phyloP scores from a whole-genome alignment of 2,797 vertebrate genomes.

The Protonibea diacanthus region DNA sequence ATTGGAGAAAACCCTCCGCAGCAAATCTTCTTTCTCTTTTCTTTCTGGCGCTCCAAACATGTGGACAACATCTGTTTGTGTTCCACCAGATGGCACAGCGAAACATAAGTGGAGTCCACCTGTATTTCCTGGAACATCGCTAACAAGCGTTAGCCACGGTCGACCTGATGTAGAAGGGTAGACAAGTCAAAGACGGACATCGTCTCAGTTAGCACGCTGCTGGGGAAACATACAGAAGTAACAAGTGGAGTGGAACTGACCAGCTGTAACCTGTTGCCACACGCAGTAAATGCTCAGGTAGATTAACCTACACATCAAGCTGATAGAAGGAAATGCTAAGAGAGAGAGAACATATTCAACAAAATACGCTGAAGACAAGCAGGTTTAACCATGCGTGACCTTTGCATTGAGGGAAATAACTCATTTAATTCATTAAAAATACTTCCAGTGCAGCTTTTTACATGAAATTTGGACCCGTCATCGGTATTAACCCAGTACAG shows the following conservation, averaged over 20 bases:
- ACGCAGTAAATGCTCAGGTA: slow-evolving; percentile 8
- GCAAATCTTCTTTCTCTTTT: slow-evolving; percentile 1
- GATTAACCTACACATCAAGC: slow-evolving; percentile 8
- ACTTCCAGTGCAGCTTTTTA: too few relatives aligned
- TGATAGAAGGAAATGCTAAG: slow-evolving; percentile 1
- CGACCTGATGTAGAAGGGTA: slow-evolving; percentile 40
- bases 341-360: neutral
- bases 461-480: too few relatives aligned
- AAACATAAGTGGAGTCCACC: slow-evolving; percentile 45
- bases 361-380: slow-evolving; percentile 2
- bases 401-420: neutral
- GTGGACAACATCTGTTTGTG: slow-evolving; percentile 58
- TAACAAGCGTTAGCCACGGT: slow-evolving; percentile 40
- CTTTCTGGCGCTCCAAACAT: slow-evolving; percentile 41
- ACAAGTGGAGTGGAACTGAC: neutral
- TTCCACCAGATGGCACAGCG: slow-evolving; percentile 55
- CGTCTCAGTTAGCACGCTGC: slow-evolving; percentile 7
- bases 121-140: slow-evolving; percentile 38
- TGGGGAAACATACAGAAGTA: slow-evolving; percentile 13
- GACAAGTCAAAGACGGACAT: slow-evolving; percentile 11
- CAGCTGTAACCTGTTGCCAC: slow-evolving; percentile 40
- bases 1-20: slow-evolving; percentile 5
- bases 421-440: too few relatives aligned
- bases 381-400: neutral
- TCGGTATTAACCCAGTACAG: too few relatives aligned